phyloP scores from a whole-genome alignment of 2,888 invertebrate species.

The Diabrotica balteata region DNA sequence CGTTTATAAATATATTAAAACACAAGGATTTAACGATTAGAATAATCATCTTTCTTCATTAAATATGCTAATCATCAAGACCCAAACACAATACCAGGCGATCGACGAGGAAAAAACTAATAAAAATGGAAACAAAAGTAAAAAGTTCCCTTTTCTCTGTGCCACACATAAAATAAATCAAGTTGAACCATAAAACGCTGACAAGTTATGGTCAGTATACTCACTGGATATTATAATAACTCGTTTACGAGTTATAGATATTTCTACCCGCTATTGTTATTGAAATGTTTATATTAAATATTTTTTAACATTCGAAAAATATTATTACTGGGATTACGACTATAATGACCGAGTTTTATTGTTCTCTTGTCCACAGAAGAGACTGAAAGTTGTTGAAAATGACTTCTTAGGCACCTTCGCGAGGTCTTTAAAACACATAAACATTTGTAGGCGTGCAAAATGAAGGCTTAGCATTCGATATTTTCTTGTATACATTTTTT shows the following conservation, averaged over 20 bases:
- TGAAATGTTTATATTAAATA: slow-evolving; percentile 25
- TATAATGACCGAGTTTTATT: slow-evolving; percentile 1
- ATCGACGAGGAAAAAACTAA: slow-evolving; percentile 5
- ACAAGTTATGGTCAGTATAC: slow-evolving; percentile 27
- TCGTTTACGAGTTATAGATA: slow-evolving; percentile 17
- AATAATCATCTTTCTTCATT: too few relatives aligned
- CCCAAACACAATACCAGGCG: too few relatives aligned
- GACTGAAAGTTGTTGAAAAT: too few relatives aligned
- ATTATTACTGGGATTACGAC: too few relatives aligned
- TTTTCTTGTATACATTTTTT: too few relatives aligned
- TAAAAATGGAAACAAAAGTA: slow-evolving; percentile 13
- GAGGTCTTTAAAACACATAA: too few relatives aligned
- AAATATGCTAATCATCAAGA: too few relatives aligned
- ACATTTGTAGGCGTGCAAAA: too few relatives aligned
- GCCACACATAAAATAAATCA: slow-evolving; percentile 24
- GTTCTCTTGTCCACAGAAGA: not conserved
- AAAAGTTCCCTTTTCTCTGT: slow-evolving; percentile 7
- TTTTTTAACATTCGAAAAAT: slow-evolving; percentile 14
- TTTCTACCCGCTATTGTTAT: slow-evolving; percentile 23
- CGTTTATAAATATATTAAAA: not conserved
- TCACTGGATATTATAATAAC: slow-evolving; percentile 24
- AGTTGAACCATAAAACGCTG: slow-evolving; percentile 16
- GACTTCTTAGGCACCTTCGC: too few relatives aligned
- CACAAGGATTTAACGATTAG: slow-evolving; percentile 7
- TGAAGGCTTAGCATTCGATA: too few relatives aligned